Base-by-base conservation (phyloP, 2,797 vertebrate species). In the Falco concolor region DNA sequence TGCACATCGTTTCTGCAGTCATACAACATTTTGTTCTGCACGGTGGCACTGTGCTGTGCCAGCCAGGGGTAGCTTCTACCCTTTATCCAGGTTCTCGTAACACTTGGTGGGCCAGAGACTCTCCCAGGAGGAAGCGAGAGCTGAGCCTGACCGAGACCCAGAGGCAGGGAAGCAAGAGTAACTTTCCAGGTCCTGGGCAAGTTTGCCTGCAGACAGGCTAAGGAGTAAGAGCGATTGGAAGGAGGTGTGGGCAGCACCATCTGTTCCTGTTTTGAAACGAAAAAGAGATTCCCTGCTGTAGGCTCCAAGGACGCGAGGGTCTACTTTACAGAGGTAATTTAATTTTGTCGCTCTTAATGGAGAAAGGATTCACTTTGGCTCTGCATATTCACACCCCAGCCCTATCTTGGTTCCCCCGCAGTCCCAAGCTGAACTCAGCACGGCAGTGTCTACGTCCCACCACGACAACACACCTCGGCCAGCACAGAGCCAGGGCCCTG, bases 401-500 rank as follows among this genome's bases (percentile, higher is more conserved):
- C 22, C 23, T 42, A 9, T 20, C 12, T 79, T 23, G 47, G 6
- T 34, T 52, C 63, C 38, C 52, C n/a, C 27, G 10, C 47, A 38
- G 23, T 36, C n/a, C 87, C 1, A 0, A 25, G 27, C 47, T 25
- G 44, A 72, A 52, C 49, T 74, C 47, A 53, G n/a, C 9, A 5
- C 1, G 15, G 24, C 2, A 25, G 27, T 8, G 19, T 7, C 49
- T 1, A 9, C 13, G 8, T 34, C 25, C 40, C 27, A n/a, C 12
- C 2, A 1, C 1, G 5, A 9, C 32, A 30, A 38, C 0, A 0
- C 20, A 28, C 24, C 38, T 67, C n/a, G 73, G 38, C 18, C 0
- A 0, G 24, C 9, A 25, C 27, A 25, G 61, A 76, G 40, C 9
- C 47, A 44, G 50, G 63, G 4, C 10, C 15, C 38, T 15, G 38